These are phyloP conservation scores for Oreochromis spilurus DNA, from an alignment of 2,113 vertebrate species.

Conservation along the genomic window DNA sequence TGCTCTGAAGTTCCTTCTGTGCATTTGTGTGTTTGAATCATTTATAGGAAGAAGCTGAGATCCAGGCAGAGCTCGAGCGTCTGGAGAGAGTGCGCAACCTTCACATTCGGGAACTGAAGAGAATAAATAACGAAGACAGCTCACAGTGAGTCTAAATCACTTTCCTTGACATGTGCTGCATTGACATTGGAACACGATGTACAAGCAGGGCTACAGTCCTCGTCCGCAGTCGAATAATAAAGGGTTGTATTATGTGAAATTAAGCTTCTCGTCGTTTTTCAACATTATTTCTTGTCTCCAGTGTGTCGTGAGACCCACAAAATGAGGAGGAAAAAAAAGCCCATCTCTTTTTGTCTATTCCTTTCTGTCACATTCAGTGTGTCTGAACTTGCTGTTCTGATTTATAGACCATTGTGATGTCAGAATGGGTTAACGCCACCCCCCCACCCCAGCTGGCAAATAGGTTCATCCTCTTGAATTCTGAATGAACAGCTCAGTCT, in stretches of 20 bases:
- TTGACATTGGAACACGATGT: slow-evolving; percentile 5
- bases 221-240: not conserved
- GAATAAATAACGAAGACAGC: slow-evolving; percentile 99
- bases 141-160: slow-evolving; percentile 85
- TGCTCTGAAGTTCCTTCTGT: slow-evolving; percentile 39
- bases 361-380: not conserved
- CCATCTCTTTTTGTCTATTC: not conserved
- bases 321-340: no score
- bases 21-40: slow-evolving; percentile 50
- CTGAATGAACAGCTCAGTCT: not conserved
- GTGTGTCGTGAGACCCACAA: not conserved
- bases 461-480: not conserved
- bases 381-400: not conserved
- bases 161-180: slow-evolving; percentile 25
- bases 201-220: not conserved
- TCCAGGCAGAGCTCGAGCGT: slow-evolving; percentile 97
- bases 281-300: not conserved
- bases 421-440: not conserved
- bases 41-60: slow-evolving; percentile 99
- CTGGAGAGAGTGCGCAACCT: slow-evolving; percentile 99
- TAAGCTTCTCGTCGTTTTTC: not conserved
- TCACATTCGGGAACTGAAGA: slow-evolving; percentile 98
- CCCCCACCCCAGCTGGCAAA: not conserved
- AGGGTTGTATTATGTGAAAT: not conserved
- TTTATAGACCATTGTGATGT: not conserved